Conservation (phyloP, 2,888 invertebrate genomes). For the Deilephila elpenor region DNA sequence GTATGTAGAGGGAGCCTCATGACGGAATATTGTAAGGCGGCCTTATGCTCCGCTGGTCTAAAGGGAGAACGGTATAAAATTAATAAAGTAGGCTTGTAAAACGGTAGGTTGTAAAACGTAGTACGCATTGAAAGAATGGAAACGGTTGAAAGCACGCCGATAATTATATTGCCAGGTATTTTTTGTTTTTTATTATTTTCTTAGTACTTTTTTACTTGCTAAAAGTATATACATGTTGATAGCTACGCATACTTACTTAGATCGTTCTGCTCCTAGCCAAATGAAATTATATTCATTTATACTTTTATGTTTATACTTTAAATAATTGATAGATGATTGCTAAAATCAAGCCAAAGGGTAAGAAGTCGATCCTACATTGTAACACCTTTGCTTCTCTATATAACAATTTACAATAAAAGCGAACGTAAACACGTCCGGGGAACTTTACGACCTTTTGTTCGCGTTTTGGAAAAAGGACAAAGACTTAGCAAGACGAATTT, state of each 20-base stretch:
- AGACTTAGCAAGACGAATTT: slow-evolving; percentile 33
- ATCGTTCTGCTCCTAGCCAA: no score
- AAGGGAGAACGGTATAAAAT: neutral
- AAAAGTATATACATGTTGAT: no score
- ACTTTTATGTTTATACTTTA: no score
- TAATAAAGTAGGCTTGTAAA: neutral
- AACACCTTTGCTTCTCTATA: neutral
- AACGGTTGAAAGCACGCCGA: neutral
- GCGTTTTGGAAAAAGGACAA: slow-evolving; percentile 22
- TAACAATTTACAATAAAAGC: slow-evolving; percentile 1
- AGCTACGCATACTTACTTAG: no score
- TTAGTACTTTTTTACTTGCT: neutral
- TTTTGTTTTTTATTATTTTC: neutral
- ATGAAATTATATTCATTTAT: no score
- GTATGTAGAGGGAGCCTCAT: neutral
- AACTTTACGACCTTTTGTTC: slow-evolving; percentile 27
- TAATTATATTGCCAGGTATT: neutral
- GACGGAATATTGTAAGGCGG: neutral
- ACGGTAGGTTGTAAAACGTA: no score
- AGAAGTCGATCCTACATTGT: neutral
- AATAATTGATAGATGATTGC: neutral
- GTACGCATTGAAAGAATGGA: neutral
- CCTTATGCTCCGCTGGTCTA: neutral
- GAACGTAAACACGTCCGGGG: slow-evolving; percentile 21
- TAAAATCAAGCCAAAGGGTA: neutral